Evolutionary conservation across 2,797 vertebrate genomes (phyloP), one percentile per base, ranked within the genome.

Genomic region (Lophotriccus pileatus): DNA sequence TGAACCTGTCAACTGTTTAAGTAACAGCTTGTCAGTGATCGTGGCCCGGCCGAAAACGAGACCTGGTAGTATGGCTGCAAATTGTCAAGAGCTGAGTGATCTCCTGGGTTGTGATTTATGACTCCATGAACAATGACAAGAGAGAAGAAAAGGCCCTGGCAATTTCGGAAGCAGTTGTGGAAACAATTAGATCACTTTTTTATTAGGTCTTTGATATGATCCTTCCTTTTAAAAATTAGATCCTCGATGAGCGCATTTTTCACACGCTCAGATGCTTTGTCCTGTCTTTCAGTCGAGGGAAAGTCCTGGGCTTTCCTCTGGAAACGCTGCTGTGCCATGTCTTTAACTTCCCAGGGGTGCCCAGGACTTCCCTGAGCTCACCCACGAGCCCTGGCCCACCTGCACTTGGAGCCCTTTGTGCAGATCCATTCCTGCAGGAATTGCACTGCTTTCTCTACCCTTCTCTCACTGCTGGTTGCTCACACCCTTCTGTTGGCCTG

Each of bases 161-260:
- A 70, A 96, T 95, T 92, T 87, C 6, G 25, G 94, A 93, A 96
- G 58, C 23, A 91, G 81, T 96, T 84, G 91, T 93, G 92, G 93
- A 94, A 96, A 98, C 95, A 97, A 96, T 97, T 95, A 97, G 84
- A 97, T 94, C 91, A 90, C 60, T 96, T 97, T 90, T 94, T 97
- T 95, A 87, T 84, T 74, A 59, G 73, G 90, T 69, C 89, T 23
- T 89, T 90, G 82, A 58, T 58, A 58, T 49, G 73, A 93, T 93
- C 46, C 56, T 92, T 96, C 92, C 67, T 59, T 92, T 94, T 67
- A 88, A 94, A 94, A 95, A 90, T 90, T 68, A 78, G 90, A 87
- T 84, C 52, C 63, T 88, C 16, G 72, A 89, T 86, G 50, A 93
- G 90, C 7, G 84, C 73, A 53, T 93, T 96, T 96, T 94, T 91